Base-by-base conservation (phyloP, 2,113 vertebrate genomes). In the Chamaea fasciata region DNA sequence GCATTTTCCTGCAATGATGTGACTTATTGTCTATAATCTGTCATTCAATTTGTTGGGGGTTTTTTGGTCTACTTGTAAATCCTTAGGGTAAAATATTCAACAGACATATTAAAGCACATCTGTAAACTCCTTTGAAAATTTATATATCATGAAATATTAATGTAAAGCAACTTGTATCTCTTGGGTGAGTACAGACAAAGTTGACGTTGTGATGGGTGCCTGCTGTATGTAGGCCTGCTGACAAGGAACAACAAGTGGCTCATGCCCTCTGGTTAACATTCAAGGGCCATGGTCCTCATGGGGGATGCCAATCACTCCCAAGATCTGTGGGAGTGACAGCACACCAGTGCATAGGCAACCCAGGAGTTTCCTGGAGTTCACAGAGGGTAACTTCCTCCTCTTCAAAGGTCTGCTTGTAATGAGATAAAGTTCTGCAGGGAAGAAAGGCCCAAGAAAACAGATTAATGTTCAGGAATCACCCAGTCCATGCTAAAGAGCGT, bases 271-370 rank as follows among this genome's bases (percentile, higher is more conserved):
- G 12, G 13, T 13, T 88, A n/a, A 11, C 9, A 24, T 68, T 42
- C 5, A 6, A 1, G 1, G 13, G 5, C 20, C 6, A 5, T 2
- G 2, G 16, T 4, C 20, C 10, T 46, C 24, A 6, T 44, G 41
- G 9, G 10, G 3, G 10, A 24, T 41, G 33, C 30, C 42, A 59
- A 13, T 6, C 16, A 21, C 2, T 33, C 4, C 12, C 2, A 1
- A 5, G 21, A 75, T 23, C 39, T 59, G 8, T 67, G 19, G 4
- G 12, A 57, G 10, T 23, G 24, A 33, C 24, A 56, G 18, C 9
- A 31, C 9, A 4, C 10, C 8, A n/a, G 42, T 10, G 13, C 37
- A 41, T 1, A 60, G 44, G 20, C 8, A 67, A 62, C 15, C 41
- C 44, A 52, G 56, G 44, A 52, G 15, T 21, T 80, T 75, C 13